A percentile compares a stretch with the other conserved stretches of the same genome.
phyloP scores from a whole-genome alignment of 1,140 invertebrate species.

The Bombus terrestris region DNA sequence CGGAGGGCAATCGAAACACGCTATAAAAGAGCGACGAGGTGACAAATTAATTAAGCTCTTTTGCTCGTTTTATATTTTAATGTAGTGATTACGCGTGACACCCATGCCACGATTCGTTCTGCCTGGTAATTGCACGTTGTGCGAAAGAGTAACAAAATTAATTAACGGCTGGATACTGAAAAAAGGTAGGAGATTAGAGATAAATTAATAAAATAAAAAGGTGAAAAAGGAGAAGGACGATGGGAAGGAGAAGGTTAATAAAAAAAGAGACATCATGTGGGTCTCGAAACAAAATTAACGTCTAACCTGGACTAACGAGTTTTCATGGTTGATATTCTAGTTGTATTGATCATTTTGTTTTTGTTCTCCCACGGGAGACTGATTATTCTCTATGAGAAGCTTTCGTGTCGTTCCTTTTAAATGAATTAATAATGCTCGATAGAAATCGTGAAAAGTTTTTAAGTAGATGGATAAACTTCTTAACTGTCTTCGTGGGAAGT shows the following conservation, averaged over 20 bases:
- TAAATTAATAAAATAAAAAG: neutral
- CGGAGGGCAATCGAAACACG: conserved; percentile 46
- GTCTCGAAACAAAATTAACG: neutral
- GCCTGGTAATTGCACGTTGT: neutral
- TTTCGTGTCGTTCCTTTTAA: neutral
- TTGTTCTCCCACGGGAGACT: neutral
- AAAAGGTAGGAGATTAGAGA: neutral
- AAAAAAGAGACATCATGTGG: neutral
- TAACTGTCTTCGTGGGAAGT: neutral
- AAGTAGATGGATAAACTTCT: neutral
- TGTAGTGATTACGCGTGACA: conserved; percentile 18
- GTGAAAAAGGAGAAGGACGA: neutral
- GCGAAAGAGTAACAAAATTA: conserved; percentile 30
- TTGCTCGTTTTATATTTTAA: conserved; percentile 42
- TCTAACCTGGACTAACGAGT: neutral
- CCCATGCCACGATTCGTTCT: no score
- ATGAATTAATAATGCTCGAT: neutral
- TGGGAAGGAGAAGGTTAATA: neutral
- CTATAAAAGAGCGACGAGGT: conserved; percentile 33
- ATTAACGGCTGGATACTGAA: conserved; percentile 27
- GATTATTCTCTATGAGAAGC: neutral
- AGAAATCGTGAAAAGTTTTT: neutral
- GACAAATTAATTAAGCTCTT: conserved; percentile 67
- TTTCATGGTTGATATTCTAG: neutral
- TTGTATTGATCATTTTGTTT: neutral